These are phyloP conservation scores for Caenorhabditis elegans DNA, from an alignment of 1,140 invertebrate genomes.

Conservation along the genomic window DNA sequence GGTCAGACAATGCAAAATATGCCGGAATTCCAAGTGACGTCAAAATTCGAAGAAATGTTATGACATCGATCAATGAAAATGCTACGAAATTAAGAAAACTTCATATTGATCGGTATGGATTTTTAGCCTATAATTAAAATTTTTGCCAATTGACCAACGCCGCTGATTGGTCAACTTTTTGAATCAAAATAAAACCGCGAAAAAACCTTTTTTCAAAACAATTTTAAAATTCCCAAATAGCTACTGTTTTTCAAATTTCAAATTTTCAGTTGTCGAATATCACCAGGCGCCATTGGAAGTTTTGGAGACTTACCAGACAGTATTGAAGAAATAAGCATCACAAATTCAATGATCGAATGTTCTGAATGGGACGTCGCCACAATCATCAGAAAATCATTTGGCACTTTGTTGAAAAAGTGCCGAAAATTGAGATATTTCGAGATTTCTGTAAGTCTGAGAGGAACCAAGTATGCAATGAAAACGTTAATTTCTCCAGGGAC, in stretches of 20 bases:
- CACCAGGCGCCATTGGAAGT: neutral
- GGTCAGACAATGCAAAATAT: neutral
- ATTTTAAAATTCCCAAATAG: no score
- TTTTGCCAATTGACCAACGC: no score
- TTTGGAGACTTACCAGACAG: neutral
- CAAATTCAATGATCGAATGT: slow-evolving; percentile 17
- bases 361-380: slow-evolving; percentile 3
- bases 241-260: no score
- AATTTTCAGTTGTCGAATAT: neutral
- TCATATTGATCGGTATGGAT: neutral
- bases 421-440: neutral
- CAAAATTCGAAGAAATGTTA: neutral
- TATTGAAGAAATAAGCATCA: slow-evolving; percentile 6
- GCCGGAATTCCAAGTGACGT: neutral
- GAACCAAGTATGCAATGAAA: no score
- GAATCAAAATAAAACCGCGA: no score
- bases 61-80: neutral
- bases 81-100: neutral
- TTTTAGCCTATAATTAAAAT: no score
- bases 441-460: neutral
- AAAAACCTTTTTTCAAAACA: no score
- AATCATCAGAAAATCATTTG: neutral
- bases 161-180: no score
- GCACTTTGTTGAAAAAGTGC: neutral
- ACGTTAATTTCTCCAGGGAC: neutral